Evolutionary conservation across 2,797 vertebrate genomes (phyloP), one percentile per base, ranked within the genome.

Genomic region (Takifugu ocellatus): DNA sequence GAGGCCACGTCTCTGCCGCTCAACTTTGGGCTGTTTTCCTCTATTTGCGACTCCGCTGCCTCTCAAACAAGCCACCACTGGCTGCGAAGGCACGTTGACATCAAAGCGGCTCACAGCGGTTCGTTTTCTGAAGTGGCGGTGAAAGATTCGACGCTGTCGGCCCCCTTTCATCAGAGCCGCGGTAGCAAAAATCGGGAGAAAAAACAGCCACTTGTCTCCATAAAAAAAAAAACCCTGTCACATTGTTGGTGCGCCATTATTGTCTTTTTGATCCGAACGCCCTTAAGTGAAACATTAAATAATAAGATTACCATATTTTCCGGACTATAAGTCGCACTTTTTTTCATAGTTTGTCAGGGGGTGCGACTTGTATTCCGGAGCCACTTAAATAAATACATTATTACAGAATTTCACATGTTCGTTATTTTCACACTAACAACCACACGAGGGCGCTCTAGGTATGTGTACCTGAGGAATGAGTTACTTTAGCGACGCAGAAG

Each of bases 71-170:
- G 59, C 62, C 73, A 65, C 74, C 53, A 49, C 60, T 42, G 66
- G 70, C 69, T 81, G 68, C 79, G 75, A 82, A 44, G 59, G 60
- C 63, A 59, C 72, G 60, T 75, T 77, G 69, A 83, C 62, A 79
- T 86, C 83, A 84, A 84, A 83, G 79, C 67, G 29, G 4, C 59
- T 75, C 56, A n/a, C 59, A 70, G 45, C 62, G 66, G 66, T 74
- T 84, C 65, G 74, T 76, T 79, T 70, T 51, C 17, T 78, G 68
- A 82, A 84, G 73, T 66, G 49, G 61, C 63, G 63, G 66, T 81
- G 65, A 85, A 88, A 78, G 73, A 84, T 84, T 82, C 64, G 75
- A 27, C 43, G 42, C 43, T 24, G 56, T 64, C 71, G 82, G 43
- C 47, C 70, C 79, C 47, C 49, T 81, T 73, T 79, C 83, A 83